Conservation (phyloP, 1,140 invertebrate species). For the Colletes latitarsis region DNA sequence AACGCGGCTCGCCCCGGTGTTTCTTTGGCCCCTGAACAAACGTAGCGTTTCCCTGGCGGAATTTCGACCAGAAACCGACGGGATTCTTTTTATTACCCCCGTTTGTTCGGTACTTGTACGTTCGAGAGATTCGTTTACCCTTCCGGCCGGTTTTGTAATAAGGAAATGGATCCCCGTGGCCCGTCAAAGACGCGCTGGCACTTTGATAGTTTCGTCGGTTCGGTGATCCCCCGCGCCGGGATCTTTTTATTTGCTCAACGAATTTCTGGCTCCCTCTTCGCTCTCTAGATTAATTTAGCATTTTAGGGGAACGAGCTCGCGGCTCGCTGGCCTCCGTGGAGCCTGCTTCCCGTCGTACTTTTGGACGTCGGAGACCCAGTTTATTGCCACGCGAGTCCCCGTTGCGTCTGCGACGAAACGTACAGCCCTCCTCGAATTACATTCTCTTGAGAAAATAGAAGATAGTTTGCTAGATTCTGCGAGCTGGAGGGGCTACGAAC, state of each 20-base stretch:
- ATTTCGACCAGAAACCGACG: constrained; percentile 13
- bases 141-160: not conserved
- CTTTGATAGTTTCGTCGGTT: not conserved
- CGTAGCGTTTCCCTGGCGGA: not conserved
- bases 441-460: too few relatives aligned
- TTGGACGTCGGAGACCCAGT: not conserved
- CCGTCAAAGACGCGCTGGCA: not conserved
- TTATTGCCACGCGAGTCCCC: not conserved
- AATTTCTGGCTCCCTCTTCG: not conserved
- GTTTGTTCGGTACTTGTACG: not conserved
- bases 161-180: not conserved
- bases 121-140: not conserved
- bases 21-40: constrained; percentile 22
- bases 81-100: not conserved
- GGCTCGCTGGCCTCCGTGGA: not conserved
- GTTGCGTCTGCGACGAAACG: not conserved
- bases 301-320: not conserved
- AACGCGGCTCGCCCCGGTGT: not conserved
- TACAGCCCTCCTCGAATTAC: not conserved
- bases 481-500: too few relatives aligned
- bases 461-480: too few relatives aligned
- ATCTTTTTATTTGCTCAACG: not conserved
- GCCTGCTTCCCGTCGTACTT: not conserved
- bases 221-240: not conserved
- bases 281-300: not conserved